phyloP scores from a whole-genome alignment of 1,140 invertebrate genomes.

The Drosophila parvula region DNA sequence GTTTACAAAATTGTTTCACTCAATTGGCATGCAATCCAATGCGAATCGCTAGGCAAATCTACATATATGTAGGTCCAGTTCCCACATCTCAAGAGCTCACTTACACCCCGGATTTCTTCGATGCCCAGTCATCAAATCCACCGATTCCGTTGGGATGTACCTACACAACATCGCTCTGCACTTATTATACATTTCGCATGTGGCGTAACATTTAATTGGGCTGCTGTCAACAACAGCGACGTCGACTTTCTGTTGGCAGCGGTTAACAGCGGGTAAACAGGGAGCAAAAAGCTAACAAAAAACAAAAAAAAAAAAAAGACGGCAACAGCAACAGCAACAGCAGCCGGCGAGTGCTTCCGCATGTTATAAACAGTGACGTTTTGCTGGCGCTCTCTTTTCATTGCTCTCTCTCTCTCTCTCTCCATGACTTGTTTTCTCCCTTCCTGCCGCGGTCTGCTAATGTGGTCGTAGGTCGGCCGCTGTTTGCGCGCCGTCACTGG shows the following conservation, averaged over 20 bases:
- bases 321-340: slow-evolving; percentile 19
- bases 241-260: slow-evolving; percentile 11
- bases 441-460: slow-evolving; percentile 17
- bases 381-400: slow-evolving; percentile 37
- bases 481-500: neutral
- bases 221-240: slow-evolving; percentile 15
- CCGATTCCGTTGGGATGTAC: slow-evolving; percentile 4
- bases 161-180: slow-evolving; percentile 8
- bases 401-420: slow-evolving; percentile 5
- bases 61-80: slow-evolving; percentile 10
- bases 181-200: slow-evolving; percentile 12
- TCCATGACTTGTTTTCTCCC: slow-evolving; percentile 5
- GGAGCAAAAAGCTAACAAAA: slow-evolving; percentile 1
- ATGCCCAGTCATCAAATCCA: slow-evolving; percentile 12
- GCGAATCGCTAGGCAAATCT: slow-evolving; percentile 2
- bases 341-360: slow-evolving; percentile 35
- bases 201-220: slow-evolving; percentile 55
- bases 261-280: slow-evolving; percentile 11
- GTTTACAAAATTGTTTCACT: slow-evolving; percentile 26
- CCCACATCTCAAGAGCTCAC: neutral
- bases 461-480: slow-evolving; percentile 35
- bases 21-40: slow-evolving; percentile 8
- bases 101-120: neutral
- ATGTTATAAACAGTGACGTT: slow-evolving; percentile 65
- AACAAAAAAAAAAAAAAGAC: neutral